Evolutionary conservation across 2,113 vertebrate genomes (phyloP), one percentile per base, ranked within the genome.

Genomic region (Crotalus helleri): DNA sequence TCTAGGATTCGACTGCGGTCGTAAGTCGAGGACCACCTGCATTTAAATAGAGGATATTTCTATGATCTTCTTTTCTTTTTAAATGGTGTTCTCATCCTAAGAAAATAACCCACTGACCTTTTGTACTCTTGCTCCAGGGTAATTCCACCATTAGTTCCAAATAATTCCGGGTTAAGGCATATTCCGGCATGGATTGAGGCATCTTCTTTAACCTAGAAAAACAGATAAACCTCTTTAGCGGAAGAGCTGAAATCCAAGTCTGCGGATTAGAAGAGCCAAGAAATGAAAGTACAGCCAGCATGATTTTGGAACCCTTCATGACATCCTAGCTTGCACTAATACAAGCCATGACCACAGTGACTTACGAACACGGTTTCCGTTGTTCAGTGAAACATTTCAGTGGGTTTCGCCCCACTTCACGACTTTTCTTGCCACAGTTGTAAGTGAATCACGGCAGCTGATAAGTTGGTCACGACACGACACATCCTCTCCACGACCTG

Each of bases 151-250:
- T 99, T 93, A 99, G 97, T 88, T 99, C 99, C 97, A 99, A 96
- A 95, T 99, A 99, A 98, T 99, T 99, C 90, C 98, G 98, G 15
- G 98, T 99, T 92, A 99, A 97, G 44, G 98, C 98, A 74, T 98
- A 99, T 96, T 99, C 99, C 3, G 99, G 99, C 99, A 99, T 99
- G 51, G 99, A 99, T 94, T 99, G 99, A 81, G 99, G 99, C 99
- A 99, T 99, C 97, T 99, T 99, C 97, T 99, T 99, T 93, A 99
- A 96, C 92, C 99, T 99, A 96, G 2, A 95, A 85, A 89, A 5
- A 29, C 6, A 64, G 81, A 90, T 86, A 44, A 19, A 57, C 2
- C 17, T 10, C 1, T 23, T 10, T 51, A 44, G 46, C 1, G 1
- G 4, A 21, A 49, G 87, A 9, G 58, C 11, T 5, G 10, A 26